Evolutionary conservation across 2,888 invertebrate species (phyloP), one percentile per base, ranked within the genome.

Genomic region (Sialis lutaria): DNA sequence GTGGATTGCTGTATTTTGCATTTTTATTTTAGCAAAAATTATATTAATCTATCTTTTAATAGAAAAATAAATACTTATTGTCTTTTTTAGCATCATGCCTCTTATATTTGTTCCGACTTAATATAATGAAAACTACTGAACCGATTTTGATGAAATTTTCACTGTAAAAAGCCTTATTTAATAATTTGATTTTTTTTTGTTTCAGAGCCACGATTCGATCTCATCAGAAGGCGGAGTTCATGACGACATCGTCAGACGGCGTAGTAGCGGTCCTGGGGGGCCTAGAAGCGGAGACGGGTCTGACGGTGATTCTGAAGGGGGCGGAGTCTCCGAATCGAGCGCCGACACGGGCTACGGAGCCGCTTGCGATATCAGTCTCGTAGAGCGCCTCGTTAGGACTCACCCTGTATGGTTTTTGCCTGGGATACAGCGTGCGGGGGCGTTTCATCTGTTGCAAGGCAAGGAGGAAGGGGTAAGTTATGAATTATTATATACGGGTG

Each of bases 341-440:
- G 77, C 76, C 48, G 73, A 69, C 42, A 73, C 71, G 49, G 77
- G 75, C 53, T 76, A 77, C 59, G 79, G 79, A 57, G 81, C 82
- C 52, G 83, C 86, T 52, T 89, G 88, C 64, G 85, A 84, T 69
- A 82, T 90, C 60, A 82, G 83, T 22, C 68, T 90, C 53, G 73
- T 89, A 60, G 93, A 95, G 64, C 75, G 92, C 53, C 75, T 95
- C 55, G 81, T 90, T 60, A 76, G 90, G 54, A 88, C 90, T 33
- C 91, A 93, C 67, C 89, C 92, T 40, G 88, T 96, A 58, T 96
- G 96, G 96, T 93, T 89, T 65, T 73, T 95, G 51, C 89, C 92
- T 0, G 89, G 90, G 37, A 87, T 95, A 46, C 91, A 92, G 60
- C 75, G 95, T 53, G 87, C 89, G 47, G 93, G 92, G 5, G 92